Evolutionary conservation across 2,797 vertebrate genomes (phyloP).

Genomic region (Miichthys miiuy): DNA sequence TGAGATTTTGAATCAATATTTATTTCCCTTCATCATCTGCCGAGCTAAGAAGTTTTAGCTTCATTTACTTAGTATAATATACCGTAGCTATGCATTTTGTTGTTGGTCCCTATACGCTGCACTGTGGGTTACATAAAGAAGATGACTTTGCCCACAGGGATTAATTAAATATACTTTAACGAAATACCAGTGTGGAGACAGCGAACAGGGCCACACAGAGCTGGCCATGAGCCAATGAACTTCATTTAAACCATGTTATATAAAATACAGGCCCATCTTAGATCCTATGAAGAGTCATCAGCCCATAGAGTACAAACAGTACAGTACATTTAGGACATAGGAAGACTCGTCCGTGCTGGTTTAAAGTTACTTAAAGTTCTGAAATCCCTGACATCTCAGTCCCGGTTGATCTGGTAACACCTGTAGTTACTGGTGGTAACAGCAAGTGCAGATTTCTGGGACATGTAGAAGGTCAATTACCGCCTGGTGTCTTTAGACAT

Average conservation of each 20-base stretch:
- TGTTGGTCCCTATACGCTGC: slow-evolving; percentile 4
- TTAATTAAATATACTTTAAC: slow-evolving; percentile 60
- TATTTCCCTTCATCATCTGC: slow-evolving; percentile 13
- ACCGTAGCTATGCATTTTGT: neutral
- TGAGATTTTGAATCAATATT: neutral
- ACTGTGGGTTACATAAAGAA: slow-evolving; percentile 40
- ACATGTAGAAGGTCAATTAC: no score
- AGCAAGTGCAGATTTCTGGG: no score
- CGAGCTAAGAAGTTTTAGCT: neutral
- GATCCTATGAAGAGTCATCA: neutral
- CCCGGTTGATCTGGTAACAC: no score
- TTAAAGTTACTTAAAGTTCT: no score
- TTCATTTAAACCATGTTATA: slow-evolving; percentile 20
- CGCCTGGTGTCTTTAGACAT: no score
- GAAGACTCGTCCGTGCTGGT: no score
- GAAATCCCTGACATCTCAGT: no score
- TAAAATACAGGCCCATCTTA: neutral
- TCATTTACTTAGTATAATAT: neutral
- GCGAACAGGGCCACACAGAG: slow-evolving; percentile 17
- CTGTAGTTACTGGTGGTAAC: no score
- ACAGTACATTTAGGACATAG: no score
- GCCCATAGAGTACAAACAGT: no score
- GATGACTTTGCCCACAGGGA: slow-evolving; percentile 44
- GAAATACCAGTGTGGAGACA: slow-evolving; percentile 9
- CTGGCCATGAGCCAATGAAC: slow-evolving; percentile 27